A percentile compares a stretch with the other conserved stretches of the same genome.
Evolutionary conservation across 2,797 vertebrate genomes (phyloP).

Genomic region (Ciconia nigra): DNA sequence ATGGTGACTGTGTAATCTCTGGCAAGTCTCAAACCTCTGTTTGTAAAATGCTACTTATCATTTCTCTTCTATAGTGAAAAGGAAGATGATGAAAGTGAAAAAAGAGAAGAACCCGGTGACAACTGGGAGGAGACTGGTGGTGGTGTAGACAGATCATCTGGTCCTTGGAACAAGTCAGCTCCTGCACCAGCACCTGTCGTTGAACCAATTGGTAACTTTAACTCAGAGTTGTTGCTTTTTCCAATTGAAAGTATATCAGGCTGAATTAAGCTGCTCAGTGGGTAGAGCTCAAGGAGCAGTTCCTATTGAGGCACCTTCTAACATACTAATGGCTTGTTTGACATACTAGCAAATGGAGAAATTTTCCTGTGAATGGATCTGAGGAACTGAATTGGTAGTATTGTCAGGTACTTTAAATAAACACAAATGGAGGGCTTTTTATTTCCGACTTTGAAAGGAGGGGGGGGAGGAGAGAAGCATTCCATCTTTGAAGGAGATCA

Average conservation of each 20-base stretch:
- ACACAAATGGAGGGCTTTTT: background rate
- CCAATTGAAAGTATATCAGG: accelerated
- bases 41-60: background rate
- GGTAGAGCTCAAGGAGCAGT: background rate
- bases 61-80: constrained; percentile 83
- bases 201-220: constrained; percentile 74
- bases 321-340: background rate
- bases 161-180: constrained; percentile 95
- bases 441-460: accelerated
- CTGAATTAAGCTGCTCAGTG: background rate
- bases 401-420: background rate
- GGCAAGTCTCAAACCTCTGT: background rate
- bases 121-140: constrained; percentile 89
- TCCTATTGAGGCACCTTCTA: background rate
- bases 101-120: constrained; percentile 90
- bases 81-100: constrained; percentile 93
- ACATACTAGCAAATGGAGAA: background rate
- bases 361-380: background rate
- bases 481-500: background rate
- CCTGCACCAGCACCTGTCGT: constrained; percentile 74
- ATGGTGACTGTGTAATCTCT: background rate
- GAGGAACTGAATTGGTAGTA: background rate
- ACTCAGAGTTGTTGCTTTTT: background rate
- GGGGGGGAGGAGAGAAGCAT: background rate
- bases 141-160: constrained; percentile 84